Evolutionary conservation across 1,140 invertebrate genomes (phyloP), one percentile per base, ranked within the genome.

Genomic region (Zophobas morio): DNA sequence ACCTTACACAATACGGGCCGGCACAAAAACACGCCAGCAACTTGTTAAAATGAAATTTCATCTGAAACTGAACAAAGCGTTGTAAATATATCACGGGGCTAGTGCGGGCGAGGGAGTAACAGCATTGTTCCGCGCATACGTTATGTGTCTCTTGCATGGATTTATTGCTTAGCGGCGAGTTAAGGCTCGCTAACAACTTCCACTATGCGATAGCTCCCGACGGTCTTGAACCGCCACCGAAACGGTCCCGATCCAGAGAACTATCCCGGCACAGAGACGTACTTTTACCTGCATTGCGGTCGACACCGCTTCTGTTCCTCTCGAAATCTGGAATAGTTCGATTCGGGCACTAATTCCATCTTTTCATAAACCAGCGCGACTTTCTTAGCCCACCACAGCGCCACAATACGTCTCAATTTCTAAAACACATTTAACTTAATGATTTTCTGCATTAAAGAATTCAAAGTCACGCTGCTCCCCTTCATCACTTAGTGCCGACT

Each of bases 1-100:
- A 66, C 60, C 60, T 66, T 66, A 37, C 39, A 46, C 60, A 66
- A 66, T 66, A 33, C 60, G 20, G 36, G 36, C 2, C n/a, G 60
- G 20, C 60, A 42, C 60, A 66, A 66, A 66, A 66, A 66, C 60
- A 42, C 37, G 60, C 37, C 60, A 42, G 60, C 60, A 42, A 66
- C 60, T 78, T 75, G 79, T 78, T 80, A 74, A 80, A 80, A 80
- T 80, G 76, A 75, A 80, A 80, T 80, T 80, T 80, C 79, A 78
- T 80, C 75, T 66, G 79, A 80, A 80, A 80, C 60, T 80, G 76
- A 80, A 80, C 79, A 80, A 80, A 80, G 79, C 79, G 70, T 75
- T 74, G 71, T 75, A 78, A 78, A 78, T 80, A 78, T 70, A 80
- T 80, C 76, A 80, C 71, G 32, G 73, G 54, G 54, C 46, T 70